phyloP scores from a whole-genome alignment of 2,888 invertebrate species.

The Drosophila multiciliata region DNA sequence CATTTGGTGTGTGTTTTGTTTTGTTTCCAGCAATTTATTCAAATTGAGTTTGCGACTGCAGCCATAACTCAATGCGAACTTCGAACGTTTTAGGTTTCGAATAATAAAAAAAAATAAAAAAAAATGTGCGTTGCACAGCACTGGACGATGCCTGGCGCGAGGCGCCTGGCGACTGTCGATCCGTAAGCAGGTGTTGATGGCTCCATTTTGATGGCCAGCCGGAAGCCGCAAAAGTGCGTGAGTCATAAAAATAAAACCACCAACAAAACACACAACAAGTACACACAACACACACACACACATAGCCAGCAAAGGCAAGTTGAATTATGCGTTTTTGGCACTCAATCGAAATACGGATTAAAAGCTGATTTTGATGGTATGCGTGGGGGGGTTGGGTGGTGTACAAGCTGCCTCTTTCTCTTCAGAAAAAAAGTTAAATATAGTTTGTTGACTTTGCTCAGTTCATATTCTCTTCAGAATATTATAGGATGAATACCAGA shows the following conservation, averaged over 20 bases:
- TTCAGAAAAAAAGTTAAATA: not conserved
- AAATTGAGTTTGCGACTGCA: slow-evolving; percentile 79
- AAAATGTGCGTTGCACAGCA: slow-evolving; percentile 33
- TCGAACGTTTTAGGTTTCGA: slow-evolving; percentile 41
- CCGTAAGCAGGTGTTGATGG: slow-evolving; percentile 75
- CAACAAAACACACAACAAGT: slow-evolving; percentile 26
- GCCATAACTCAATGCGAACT: slow-evolving; percentile 75
- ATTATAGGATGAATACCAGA: not conserved
- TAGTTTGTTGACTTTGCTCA: slow-evolving; percentile 31
- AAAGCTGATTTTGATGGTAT: slow-evolving; percentile 3
- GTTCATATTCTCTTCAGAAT: not conserved
- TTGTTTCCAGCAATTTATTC: slow-evolving; percentile 73
- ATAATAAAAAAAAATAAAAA: slow-evolving; percentile 11
- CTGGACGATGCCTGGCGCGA: slow-evolving; percentile 34
- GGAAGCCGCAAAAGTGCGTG: slow-evolving; percentile 80
- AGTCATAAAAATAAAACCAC: slow-evolving; percentile 76
- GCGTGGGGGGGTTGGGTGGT: not conserved
- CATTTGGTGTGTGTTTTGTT: slow-evolving; percentile 58
- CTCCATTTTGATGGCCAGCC: slow-evolving; percentile 77
- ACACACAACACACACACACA: slow-evolving; percentile 9
- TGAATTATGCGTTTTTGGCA: slow-evolving; percentile 77
- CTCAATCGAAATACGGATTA: slow-evolving; percentile 60
- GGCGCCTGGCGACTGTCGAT: slow-evolving; percentile 14
- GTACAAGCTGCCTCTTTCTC: not conserved
- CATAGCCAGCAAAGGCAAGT: slow-evolving; percentile 38